phyloP scores from a whole-genome alignment of 1,140 invertebrate genomes.

The Bombus breviceps region DNA sequence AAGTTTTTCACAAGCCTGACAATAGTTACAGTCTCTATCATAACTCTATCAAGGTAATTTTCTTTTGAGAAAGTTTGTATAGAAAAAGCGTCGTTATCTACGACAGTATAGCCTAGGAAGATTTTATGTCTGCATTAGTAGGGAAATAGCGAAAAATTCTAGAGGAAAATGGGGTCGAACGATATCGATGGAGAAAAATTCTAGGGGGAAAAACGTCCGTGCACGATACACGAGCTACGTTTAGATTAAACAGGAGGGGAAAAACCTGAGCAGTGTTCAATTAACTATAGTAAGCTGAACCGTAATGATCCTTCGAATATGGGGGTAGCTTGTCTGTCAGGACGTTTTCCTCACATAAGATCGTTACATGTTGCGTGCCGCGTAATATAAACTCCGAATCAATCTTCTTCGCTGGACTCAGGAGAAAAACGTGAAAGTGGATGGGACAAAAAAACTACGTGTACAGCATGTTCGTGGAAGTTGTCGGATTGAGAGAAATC shows the following conservation, averaged over 20 bases:
- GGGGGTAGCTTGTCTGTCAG: not conserved
- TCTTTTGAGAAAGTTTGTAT: not conserved
- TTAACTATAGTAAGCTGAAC: constrained; percentile 29
- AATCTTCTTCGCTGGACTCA: constrained; percentile 1
- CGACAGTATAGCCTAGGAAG: not conserved
- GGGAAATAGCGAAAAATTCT: not conserved
- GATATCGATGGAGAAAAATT: not conserved
- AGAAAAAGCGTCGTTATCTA: not conserved
- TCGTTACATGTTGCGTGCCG: constrained; percentile 3
- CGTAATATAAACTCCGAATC: constrained; percentile 15
- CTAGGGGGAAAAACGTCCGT: not conserved
- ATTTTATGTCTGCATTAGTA: not conserved
- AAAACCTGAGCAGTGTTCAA: constrained; percentile 17
- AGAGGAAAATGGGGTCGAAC: no score
- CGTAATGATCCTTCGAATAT: constrained; percentile 35
- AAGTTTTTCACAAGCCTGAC: not conserved
- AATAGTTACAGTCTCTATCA: not conserved
- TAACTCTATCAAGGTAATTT: not conserved
- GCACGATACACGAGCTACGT: not conserved
- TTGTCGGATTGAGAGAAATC: not conserved
- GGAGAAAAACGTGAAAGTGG: not conserved
- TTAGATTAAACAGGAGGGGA: constrained; percentile 10
- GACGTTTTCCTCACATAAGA: constrained; percentile 1
- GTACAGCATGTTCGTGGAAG: not conserved
- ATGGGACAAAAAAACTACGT: constrained; percentile 1